Evolutionary conservation across 2,113 vertebrate genomes (phyloP), one percentile per base, ranked within the genome.

Genomic region (Collichthys lucidus): DNA sequence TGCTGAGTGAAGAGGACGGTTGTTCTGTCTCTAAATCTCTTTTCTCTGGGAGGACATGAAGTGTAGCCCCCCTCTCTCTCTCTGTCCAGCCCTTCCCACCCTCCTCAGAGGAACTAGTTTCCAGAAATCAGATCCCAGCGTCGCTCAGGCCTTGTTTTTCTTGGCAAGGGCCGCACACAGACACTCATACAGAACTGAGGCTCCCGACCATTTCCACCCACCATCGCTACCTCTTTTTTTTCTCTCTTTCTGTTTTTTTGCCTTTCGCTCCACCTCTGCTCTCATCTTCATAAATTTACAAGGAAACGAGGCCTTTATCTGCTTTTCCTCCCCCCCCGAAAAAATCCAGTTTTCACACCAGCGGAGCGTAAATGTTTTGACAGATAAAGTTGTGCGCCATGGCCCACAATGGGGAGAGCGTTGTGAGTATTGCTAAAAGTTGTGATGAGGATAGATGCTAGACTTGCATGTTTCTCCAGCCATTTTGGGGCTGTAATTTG

Each of bases 51-150:
- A 85, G 72, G 74, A 90, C 79, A 74, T 86, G 40, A 78, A 85
- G 79, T 87, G 72, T 68, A 80, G 70, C 62, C 49, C 24, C 42
- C 31, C 42, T 26, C 35, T 26, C 24, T 26, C 26, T 49, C 29
- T 29, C 29, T 4, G 6, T 79, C 19, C 83, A 84, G 6, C 35
- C 35, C 35, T 40, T 71, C 10, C 31, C 31, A 29, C 76, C 74
- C 84, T 84, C 20, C 87, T 77, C 16, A 74, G 88, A 94, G 89
- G 88, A 94, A 90, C 86, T 67, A 2, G 65, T 94, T 95, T 95
- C 94, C 94, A 96, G 96, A 96, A 97, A 96, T 95, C 91, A 94
- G 95, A 97, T 96, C 95, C 90, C 89, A 91, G 84, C 76, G 64
- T 91, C 56, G 93, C 92, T 92, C 89, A 68, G 92, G 88, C 91